Conservation (phyloP, 1,140 invertebrate genomes). For the Danaus melanippus region DNA sequence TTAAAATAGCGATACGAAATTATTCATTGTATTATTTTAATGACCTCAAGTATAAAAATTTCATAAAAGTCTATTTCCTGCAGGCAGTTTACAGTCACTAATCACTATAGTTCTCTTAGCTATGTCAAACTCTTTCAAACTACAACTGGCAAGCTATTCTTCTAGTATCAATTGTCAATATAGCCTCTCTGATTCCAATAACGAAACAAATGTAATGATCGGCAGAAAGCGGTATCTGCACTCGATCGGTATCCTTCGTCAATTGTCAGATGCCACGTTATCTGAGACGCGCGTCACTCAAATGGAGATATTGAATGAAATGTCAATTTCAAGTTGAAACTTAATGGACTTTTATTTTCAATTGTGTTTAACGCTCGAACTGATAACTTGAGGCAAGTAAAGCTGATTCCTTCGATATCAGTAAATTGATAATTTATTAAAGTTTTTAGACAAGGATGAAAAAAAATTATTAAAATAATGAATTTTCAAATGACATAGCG, state of each 20-base stretch:
- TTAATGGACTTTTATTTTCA: constrained; percentile 30
- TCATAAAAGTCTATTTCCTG: no score
- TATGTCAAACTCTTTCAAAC: no score
- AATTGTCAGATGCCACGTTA: constrained; percentile 30
- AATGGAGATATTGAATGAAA: constrained; percentile 34
- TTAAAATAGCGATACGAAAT: no score
- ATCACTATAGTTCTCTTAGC: no score
- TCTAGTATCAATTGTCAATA: neutral
- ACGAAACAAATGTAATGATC: neutral
- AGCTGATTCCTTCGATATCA: constrained; percentile 9
- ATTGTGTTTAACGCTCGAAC: constrained; percentile 16
- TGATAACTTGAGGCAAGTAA: constrained; percentile 1
- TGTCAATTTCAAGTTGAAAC: constrained; percentile 29
- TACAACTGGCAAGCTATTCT: neutral
- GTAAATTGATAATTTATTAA: neutral
- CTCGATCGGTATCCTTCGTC: constrained; percentile 29
- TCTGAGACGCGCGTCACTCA: constrained; percentile 41
- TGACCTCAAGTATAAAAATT: no score
- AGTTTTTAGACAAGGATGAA: no score
- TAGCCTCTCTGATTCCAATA: no score
- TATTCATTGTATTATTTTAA: no score
- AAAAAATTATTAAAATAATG: no score
- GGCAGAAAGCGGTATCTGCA: constrained; percentile 24
- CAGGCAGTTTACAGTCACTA: no score
- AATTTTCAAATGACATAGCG: no score